Conservation (phyloP, 2,113 vertebrate species). For the Spea bombifrons region DNA sequence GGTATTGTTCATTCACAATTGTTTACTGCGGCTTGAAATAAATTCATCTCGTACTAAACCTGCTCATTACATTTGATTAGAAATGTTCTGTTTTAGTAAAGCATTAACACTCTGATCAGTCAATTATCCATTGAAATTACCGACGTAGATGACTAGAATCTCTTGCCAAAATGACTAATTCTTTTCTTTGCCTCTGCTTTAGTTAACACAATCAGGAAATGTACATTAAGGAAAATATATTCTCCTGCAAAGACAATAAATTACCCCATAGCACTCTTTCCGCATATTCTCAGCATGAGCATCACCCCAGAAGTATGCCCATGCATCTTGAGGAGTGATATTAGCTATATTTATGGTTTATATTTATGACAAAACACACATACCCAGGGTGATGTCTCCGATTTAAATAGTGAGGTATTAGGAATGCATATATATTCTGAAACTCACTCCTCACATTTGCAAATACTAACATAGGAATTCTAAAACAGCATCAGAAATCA, state of each 20-base stretch:
- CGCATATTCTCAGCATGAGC: slow-evolving; percentile 33
- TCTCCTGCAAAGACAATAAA: slow-evolving; percentile 35
- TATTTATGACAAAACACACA: slow-evolving; percentile 30
- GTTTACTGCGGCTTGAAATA: slow-evolving; percentile 22
- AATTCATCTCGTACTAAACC: slow-evolving; percentile 27
- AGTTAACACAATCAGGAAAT: slow-evolving; percentile 44
- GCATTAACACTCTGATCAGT: slow-evolving; percentile 41
- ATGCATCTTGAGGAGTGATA: slow-evolving; percentile 22
- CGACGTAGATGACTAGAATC: slow-evolving; percentile 36
- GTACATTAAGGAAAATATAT: slow-evolving; percentile 42
- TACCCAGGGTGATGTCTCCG: slow-evolving; percentile 16
- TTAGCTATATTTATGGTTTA: slow-evolving; percentile 7
- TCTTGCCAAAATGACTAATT: slow-evolving; percentile 43
- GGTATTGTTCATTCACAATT: slow-evolving; percentile 24
- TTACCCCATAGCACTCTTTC: slow-evolving; percentile 30
- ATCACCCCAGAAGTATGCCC: slow-evolving; percentile 34
- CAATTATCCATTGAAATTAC: slow-evolving; percentile 45
- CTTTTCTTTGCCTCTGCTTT: slow-evolving; percentile 36
- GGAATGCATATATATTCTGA: not conserved
- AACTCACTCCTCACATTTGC: slow-evolving; percentile 6
- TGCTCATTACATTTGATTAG: slow-evolving; percentile 44
- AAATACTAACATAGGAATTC: not conserved
- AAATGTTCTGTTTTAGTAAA: slow-evolving; percentile 38
- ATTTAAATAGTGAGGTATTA: slow-evolving; percentile 1
- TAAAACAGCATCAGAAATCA: not conserved